Base-by-base conservation (phyloP, 2,797 vertebrate genomes). In the Threskiornis aethiopicus region DNA sequence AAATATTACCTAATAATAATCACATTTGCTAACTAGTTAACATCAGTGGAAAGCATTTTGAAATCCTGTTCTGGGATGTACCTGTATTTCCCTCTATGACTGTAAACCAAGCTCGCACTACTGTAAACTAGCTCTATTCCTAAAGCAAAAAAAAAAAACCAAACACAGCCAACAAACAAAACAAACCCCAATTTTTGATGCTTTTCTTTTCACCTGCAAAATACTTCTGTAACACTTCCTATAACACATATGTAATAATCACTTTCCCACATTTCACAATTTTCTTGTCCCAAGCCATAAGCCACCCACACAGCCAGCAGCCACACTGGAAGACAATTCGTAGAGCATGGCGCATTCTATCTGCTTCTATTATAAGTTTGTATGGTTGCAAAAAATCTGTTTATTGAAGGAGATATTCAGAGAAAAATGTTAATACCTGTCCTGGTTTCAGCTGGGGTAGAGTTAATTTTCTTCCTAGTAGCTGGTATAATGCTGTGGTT, bases 121-220 rank as follows among this genome's bases (percentile, higher is more conserved):
- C 2, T 26, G 15, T 42, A 54, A 92, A 49, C 1, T 33, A 37
- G 2, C 3, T 76, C 11, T 42, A 37, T 61, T 87, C 6, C 29
- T 46, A 81, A 64, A 55, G 8, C 2, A 41, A n/a, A 41, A 44
- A 39, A 16, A 70, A 25, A 3, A 25, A 93, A 55, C 3, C 37
- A 49, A 49, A 49, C 25, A 42, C 10, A 66, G 10, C 3, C 18
- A 75, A 47, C 6, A 72, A 66, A 13, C 13, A 59, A 35, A 58
- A 26, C 31, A 66, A 6, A 0, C 1, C 3, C 5, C 8, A 29
- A 0, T 12, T 67, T 90, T 59, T 86, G 1, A 37, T 71, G 22
- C 5, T 66, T 84, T 75, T 51, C 3, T 1, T 75, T 89, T 49
- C 20, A 37, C 9, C 28, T 75, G 54, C 21, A 77, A 69, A 87